Evolutionary conservation across 2,797 vertebrate species (phyloP).

Genomic region (Tiaroga cobitis): DNA sequence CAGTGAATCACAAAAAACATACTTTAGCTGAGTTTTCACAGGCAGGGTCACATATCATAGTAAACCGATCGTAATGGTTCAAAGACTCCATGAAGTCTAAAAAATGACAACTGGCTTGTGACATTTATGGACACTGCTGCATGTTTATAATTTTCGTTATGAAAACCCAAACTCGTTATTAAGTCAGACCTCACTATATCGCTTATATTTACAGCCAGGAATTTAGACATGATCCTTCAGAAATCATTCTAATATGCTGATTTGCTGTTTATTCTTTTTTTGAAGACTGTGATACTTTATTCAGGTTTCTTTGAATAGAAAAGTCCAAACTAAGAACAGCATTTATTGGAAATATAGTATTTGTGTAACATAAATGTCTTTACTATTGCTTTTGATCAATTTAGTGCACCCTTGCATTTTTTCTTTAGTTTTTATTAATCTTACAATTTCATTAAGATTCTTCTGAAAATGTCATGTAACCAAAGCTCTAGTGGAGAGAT

Average conservation of each 20-base stretch:
- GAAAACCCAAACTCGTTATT: neutral
- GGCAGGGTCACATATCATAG: too few relatives aligned
- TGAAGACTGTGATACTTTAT: neutral
- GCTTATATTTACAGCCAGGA: neutral
- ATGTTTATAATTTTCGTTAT: neutral
- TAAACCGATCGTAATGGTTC: constrained; percentile 18
- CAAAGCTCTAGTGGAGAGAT: neutral
- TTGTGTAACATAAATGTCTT: neutral
- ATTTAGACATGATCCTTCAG: neutral
- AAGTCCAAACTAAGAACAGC: neutral
- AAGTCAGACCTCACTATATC: neutral
- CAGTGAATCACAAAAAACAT: too few relatives aligned
- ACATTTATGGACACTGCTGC: neutral
- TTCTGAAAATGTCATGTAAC: constrained; percentile 20
- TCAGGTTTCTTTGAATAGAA: neutral
- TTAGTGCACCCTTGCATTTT: neutral
- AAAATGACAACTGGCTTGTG: constrained; percentile 19
- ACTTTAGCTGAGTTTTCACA: too few relatives aligned
- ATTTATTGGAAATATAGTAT: neutral
- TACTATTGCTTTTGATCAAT: neutral
- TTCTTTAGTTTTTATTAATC: too few relatives aligned
- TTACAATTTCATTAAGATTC: neutral
- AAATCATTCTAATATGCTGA: neutral
- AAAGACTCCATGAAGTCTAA: constrained; percentile 27
- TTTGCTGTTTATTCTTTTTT: neutral